Base-by-base conservation (phyloP, 92 coral and sea anemone genomes). In the Nematostella vectensis region DNA sequence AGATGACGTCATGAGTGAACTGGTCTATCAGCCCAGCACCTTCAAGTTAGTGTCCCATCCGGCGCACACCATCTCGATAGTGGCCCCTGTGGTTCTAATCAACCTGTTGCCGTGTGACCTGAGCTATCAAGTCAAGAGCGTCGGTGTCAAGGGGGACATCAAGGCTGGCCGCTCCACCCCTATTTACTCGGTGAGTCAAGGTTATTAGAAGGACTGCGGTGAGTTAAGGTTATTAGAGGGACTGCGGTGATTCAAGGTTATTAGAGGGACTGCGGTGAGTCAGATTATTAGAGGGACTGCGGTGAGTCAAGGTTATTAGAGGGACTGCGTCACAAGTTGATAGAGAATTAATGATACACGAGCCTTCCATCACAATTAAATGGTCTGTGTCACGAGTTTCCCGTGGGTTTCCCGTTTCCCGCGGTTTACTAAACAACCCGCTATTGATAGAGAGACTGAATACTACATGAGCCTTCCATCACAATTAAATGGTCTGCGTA, bases 71-170 rank as follows among this genome's bases (percentile, higher is more conserved):
- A 62, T 93, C 25, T 72, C 96, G 23, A 70, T 93, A 25, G 67
- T 93, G 57, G 88, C 89, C 48, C 96, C 99, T 4, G 59, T 93
- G 36, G 83, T 83, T 30, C 54, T 93, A 25, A 88, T 93, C 27
- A 93, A 93, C 72, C 88, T 93, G 13, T 70, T 93, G 4, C 99
- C 99, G 0, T 80, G 80, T 61, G 99, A 93, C 20, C 71, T 93
- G 58, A 70, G 80, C 48, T 93, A 93, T 49, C 76, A 50, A 27
- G 78, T 93, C 50, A 80, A 78, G 49, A 70, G 65, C 30, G 65
- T 55, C 22, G 57, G 80, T 1, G 71, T 84, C 6, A 52, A 62
- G 42, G 99, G 99, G 29, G 79, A 80, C 76, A 75, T 93, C 33
- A 93, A 83, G 51, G 85, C 99, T 8, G 99, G 99, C 3, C 77